Percentiles rank a stretch among this genome's conserved stretches.
phyloP scores from a whole-genome alignment of 2,797 vertebrate genomes.

The Hydrophis major region DNA sequence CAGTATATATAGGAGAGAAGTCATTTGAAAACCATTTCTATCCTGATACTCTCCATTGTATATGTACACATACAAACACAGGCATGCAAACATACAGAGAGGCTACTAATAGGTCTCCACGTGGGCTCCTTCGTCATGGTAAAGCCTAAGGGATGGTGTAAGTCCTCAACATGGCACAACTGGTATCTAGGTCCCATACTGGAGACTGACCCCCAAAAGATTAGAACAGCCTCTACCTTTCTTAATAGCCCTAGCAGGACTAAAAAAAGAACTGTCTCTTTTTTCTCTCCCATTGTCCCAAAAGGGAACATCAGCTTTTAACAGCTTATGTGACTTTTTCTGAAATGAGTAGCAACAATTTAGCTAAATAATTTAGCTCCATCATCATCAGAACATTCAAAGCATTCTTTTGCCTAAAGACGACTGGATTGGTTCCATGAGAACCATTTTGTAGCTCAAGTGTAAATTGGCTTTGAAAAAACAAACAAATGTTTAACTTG shows the following conservation, averaged over 20 bases:
- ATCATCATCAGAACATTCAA: slow-evolving; percentile 47
- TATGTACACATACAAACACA: neutral
- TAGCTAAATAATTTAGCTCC: slow-evolving; percentile 37
- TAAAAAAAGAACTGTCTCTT: no score
- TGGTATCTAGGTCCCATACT: neutral
- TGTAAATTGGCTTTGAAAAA: slow-evolving; percentile 50
- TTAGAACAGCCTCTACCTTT: neutral
- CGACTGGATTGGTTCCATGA: slow-evolving; percentile 47
- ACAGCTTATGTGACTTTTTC: slow-evolving; percentile 29
- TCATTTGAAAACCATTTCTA: neutral
- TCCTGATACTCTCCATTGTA: neutral
- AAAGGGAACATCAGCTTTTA: slow-evolving; percentile 47
- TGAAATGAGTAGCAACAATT: slow-evolving; percentile 30
- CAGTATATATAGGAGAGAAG: neutral
- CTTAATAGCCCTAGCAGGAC: no score
- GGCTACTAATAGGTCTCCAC: neutral
- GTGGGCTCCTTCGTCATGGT: neutral
- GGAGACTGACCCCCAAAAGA: neutral
- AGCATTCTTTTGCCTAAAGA: slow-evolving; percentile 54
- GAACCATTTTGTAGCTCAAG: slow-evolving; percentile 60
- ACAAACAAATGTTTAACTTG: slow-evolving; percentile 29
- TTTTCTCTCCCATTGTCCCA: neutral
- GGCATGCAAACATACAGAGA: no score
- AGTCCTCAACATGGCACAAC: neutral
- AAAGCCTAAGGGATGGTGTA: neutral